Evolutionary conservation across 2,797 vertebrate species (phyloP).

Genomic region (Ispidina picta): DNA sequence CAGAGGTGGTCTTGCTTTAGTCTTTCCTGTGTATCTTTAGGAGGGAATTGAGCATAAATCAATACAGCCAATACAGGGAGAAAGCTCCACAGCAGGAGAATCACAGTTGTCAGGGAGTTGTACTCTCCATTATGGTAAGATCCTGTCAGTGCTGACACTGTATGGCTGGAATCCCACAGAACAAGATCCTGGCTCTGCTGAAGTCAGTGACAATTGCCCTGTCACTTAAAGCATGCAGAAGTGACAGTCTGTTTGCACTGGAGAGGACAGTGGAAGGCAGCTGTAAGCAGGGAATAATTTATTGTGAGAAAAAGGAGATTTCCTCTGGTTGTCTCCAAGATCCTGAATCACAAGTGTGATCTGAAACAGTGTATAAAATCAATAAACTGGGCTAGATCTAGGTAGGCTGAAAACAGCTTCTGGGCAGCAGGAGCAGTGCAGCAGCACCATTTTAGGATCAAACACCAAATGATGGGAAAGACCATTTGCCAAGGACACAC

Average conservation of each 20-base stretch:
- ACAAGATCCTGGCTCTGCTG: background rate
- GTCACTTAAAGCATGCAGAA: background rate
- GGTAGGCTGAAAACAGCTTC: background rate
- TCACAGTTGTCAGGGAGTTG: background rate
- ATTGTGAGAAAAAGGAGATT: background rate
- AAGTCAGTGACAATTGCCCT: background rate
- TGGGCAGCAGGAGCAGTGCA: background rate
- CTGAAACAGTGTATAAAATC: background rate
- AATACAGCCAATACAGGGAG: background rate
- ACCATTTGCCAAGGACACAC: fast-evolving
- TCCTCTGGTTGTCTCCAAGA: background rate
- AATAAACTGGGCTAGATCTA: background rate
- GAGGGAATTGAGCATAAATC: background rate
- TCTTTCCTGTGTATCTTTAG: background rate
- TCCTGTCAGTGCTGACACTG: background rate
- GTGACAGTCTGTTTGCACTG: background rate
- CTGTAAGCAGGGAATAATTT: background rate
- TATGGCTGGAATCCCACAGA: background rate
- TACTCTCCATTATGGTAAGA: background rate
- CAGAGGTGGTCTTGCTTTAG: background rate
- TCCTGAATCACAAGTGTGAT: background rate
- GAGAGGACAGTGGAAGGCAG: background rate
- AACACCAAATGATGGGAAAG: background rate
- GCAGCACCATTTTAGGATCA: background rate
- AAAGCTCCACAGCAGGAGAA: background rate